Evolutionary conservation across 2,888 invertebrate genomes (phyloP), one percentile per base, ranked within the genome.

Genomic region (Cataglyphis altisquamis): DNA sequence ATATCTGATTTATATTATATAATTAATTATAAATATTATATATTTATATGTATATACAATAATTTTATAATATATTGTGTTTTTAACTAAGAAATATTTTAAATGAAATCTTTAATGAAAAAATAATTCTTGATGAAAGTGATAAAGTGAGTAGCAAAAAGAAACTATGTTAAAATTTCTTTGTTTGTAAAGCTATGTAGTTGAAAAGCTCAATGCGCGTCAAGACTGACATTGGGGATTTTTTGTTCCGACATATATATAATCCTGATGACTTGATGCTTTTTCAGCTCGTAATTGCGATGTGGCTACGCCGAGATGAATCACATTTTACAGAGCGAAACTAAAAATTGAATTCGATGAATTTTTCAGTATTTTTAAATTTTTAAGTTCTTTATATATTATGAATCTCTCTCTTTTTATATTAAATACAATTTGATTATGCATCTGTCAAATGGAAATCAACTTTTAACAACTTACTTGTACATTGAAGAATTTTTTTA

Each of bases 101-200:
- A 55, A 25, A 39, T 25, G 3, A 75, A 64, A n/a, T 57, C 0
- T 52, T 67, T 57, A 57, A 64, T 9, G 2, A 25, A 25, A 41
- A 9, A 8, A 10, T 64, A 18, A 52, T 0, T 39, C 55, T 9
- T n/a, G 18, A 6, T 6, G 12, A n/a, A 29, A 66, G 4, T 66
- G 25, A 64, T 25, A 25, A 63, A 63, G 18, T 75, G 32, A n/a
- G 12, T 3, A 4, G 9, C 6, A 10, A 6, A 41, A 41, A 41
- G 25, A n/a, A 9, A 6, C 1, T 45, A 45, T 39, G 25, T 52
- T 55, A 2, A 29, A 77, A 66, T 9, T 77, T 39, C 66, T 77
- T 77, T 66, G 64, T 77, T 52, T 12, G 8, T 15, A 77, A 64
- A 66, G 9, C 39, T 77, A 39, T 52, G 39, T n/a, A 66, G 18